These are phyloP conservation scores for Tiphia femorata DNA, from an alignment of 2,888 invertebrate species.

Conservation along the genomic window DNA sequence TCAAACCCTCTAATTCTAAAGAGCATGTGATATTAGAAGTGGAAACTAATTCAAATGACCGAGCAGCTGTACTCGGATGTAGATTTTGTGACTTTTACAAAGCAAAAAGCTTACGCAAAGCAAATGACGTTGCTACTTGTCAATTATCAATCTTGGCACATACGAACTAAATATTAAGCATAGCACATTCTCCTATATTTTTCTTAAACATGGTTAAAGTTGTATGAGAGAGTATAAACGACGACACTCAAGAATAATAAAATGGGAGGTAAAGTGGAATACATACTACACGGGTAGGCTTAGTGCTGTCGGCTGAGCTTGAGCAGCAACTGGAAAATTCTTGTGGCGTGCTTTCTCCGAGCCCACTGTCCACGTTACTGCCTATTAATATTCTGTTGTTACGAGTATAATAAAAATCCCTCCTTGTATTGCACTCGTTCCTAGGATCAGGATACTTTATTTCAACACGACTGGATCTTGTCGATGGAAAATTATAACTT, in stretches of 20 bases:
- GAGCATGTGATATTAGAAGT: too few species aligned
- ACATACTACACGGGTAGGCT: constrained; percentile 64
- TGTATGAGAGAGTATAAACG: background rate
- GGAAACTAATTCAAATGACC: too few species aligned
- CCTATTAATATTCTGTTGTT: constrained; percentile 63
- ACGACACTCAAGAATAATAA: too few species aligned
- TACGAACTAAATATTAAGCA: too few species aligned
- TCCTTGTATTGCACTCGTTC: constrained; percentile 59
- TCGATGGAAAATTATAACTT: constrained; percentile 60
- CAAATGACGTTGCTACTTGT: constrained; percentile 8
- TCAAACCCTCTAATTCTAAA: too few species aligned
- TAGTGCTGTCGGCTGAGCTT: constrained; percentile 67
- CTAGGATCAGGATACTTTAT: constrained; percentile 57
- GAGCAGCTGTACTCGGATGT: too few species aligned
- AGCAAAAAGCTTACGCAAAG: constrained; percentile 39
- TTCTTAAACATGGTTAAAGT: background rate
- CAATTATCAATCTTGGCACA: too few species aligned
- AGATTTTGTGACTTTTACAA: constrained; percentile 9
- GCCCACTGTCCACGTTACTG: constrained; percentile 65
- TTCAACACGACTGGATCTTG: constrained; percentile 54
- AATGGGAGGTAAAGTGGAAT: constrained; percentile 37
- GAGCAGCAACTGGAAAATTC: constrained; percentile 68
- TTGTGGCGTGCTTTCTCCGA: constrained; percentile 67
- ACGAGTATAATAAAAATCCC: constrained; percentile 62
- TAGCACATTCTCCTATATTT: too few species aligned